A percentile compares a stretch with the other conserved stretches of the same genome.
Evolutionary conservation across 92 coral and sea anemone species (phyloP).

Genomic region (Porites divaricata): DNA sequence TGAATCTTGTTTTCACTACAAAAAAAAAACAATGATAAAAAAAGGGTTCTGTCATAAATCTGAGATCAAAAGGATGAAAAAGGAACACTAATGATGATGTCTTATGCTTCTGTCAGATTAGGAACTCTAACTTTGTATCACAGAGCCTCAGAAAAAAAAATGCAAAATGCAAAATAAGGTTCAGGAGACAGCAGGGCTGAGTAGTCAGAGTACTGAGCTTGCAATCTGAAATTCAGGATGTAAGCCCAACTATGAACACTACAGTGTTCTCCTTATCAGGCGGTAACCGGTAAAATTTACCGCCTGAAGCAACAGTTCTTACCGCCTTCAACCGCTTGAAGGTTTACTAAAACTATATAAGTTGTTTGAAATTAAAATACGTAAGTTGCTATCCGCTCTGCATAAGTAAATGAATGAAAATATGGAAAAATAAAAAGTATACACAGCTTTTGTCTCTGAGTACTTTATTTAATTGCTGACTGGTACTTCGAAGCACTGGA

Average conservation of each 20-base stretch:
- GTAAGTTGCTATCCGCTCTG: too few species aligned
- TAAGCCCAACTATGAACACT: not conserved
- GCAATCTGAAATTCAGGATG: not conserved
- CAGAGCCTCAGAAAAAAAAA: not conserved
- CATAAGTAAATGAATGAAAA: too few species aligned
- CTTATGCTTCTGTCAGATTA: not conserved
- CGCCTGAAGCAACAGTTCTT: too few species aligned
- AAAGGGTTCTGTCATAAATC: slow-evolving; percentile 20
- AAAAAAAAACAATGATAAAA: not conserved
- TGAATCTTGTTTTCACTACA: slow-evolving; percentile 28
- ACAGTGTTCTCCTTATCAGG: too few species aligned
- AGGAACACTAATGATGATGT: slow-evolving; percentile 20
- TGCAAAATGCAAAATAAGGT: not conserved
- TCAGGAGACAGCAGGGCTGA: not conserved
- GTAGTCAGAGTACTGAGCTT: slow-evolving; percentile 2
- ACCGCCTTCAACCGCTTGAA: too few species aligned
- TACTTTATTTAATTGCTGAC: too few species aligned
- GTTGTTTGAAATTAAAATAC: too few species aligned
- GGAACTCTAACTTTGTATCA: not conserved
- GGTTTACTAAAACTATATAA: too few species aligned
- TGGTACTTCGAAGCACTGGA: too few species aligned
- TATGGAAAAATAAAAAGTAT: too few species aligned
- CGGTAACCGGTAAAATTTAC: too few species aligned
- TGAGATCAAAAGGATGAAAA: slow-evolving; percentile 24
- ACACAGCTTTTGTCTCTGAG: too few species aligned